Conservation (phyloP, 2,888 invertebrate genomes). For the Epicampocera succincta region DNA sequence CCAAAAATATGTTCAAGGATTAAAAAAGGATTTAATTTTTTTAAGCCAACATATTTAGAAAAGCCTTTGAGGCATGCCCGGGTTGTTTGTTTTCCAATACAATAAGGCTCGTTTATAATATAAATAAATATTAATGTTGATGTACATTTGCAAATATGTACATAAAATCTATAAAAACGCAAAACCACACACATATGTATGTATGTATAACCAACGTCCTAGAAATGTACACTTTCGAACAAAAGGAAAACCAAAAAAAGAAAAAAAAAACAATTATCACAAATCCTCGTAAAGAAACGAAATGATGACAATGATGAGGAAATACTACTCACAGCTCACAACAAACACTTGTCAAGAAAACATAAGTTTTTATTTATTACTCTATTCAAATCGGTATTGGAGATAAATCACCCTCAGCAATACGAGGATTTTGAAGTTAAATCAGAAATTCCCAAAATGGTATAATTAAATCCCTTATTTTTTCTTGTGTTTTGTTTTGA, state of each 20-base stretch:
- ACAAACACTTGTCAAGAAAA: conserved; percentile 63
- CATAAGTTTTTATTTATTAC: conserved; percentile 56
- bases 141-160: conserved; percentile 13
- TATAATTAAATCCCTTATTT: conserved; percentile 81
- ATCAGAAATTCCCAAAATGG: conserved; percentile 75
- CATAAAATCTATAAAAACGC: conserved; percentile 36
- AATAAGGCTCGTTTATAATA: conserved; percentile 67
- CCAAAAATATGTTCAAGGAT: conserved; percentile 49
- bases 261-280: conserved; percentile 15
- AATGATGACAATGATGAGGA: conserved; percentile 47
- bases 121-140: conserved; percentile 42
- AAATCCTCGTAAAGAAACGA: conserved; percentile 40
- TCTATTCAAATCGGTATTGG: conserved; percentile 13
- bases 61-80: conserved; percentile 30
- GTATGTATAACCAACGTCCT: conserved; percentile 4
- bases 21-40: conserved; percentile 58
- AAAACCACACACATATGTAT: conserved; percentile 36
- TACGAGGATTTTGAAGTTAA: conserved; percentile 38
- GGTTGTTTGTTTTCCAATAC: conserved; percentile 36
- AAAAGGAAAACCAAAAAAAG: not conserved
- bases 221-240: conserved; percentile 13
- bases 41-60: conserved; percentile 16
- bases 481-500: conserved; percentile 3
- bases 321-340: conserved; percentile 33
- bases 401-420: conserved; percentile 26